Base-by-base conservation (phyloP, 2,888 invertebrate genomes). In the Hofmannophila pseudospretella region DNA sequence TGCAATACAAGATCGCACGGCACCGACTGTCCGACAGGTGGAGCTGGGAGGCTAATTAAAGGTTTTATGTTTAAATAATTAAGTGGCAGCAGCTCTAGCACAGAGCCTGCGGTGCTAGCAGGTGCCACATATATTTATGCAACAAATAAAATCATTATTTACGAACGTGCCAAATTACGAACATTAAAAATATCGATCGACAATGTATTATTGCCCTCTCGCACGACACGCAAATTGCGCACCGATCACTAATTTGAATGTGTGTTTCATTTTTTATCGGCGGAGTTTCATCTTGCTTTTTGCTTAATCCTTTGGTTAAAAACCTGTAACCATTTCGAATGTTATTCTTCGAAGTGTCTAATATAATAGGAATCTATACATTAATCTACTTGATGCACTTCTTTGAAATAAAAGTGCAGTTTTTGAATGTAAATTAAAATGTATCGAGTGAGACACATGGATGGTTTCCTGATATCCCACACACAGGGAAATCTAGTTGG, bases 51-150 rank as follows among this genome's bases (percentile, higher is more conserved):
- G 72, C 76, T 84, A 85, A 86, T 85, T 86, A 86, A 81, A 82
- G 75, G 79, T 77, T 84, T 84, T 81, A 82, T 78, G 75, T 70
- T 77, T 74, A 81, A 84, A 86, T 85, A 85, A 86, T 86, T 86
- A 81, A 84, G 67, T 77, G 68, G 52, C 3, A 16, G 68, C 64
- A 65, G 45, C 47, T 34, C 38, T 28, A 25, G 25, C 26, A 25
- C 4, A 30, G n/a, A n/a, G n/a, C n/a, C n/a, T n/a, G 13, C n/a
- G 23, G 23, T n/a, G 7, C 22, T 2, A 49, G 79, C 84, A 81
- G 81, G 79, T 84, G 81, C 58, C 46, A 38, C 44, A 45, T 65
- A 73, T 34, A 34, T 34, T 71, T 75, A 75, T 79, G 73, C 76
- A 66, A 67, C 34, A 59, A 67, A 74, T 76, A 77, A 80, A 84